Base-by-base conservation (phyloP, 2,113 vertebrate species). In the Pangasianodon hypophthalmus region DNA sequence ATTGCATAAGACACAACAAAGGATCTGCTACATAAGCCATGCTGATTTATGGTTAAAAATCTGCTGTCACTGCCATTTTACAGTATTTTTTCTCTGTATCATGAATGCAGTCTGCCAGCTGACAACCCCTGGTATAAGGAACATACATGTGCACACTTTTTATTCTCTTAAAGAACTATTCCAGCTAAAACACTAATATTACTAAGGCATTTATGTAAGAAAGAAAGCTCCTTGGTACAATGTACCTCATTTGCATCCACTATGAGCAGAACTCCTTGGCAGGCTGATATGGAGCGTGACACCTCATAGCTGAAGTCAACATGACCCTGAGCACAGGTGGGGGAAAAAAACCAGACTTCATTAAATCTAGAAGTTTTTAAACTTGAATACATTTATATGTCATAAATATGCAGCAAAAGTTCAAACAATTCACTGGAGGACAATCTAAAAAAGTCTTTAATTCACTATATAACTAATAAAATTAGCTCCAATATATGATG, bases 261-360 rank as follows among this genome's bases (percentile, higher is more conserved):
- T 29, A 99, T 97, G 90, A 99, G 94, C 92, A 99, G 94, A 90
- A 99, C 98, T 52, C 98, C 98, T 91, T 99, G 98, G 91, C 98
- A 99, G 9, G 98, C 98, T 60, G 98, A 98, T 0, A 99, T 95
- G 0, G 98, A 99, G 13, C 98, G 96, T 14, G 98, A 98, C 0
- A 99, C 98, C 94, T 99, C 98, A 91, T 99, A 99, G 94, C 95
- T 99, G 95, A 99, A 99, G 96, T 99, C 98, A 67, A 99, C 98
- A 0, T 99, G 98, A 86, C 98, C 98, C 98, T 99, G 89, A 9
- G 41, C 56, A 84, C 52, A 90, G 91, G 26, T 85, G 37, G n/a
- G 2, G 18, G 18, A 26, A 94, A 93, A 88, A 88, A 4, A 60
- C 37, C 69, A 50, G 13, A 54, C 4, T 18, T n/a, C 2, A 52